These are phyloP conservation scores for Origma solitaria DNA, from an alignment of 2,113 vertebrate genomes.

Conservation along the genomic window DNA sequence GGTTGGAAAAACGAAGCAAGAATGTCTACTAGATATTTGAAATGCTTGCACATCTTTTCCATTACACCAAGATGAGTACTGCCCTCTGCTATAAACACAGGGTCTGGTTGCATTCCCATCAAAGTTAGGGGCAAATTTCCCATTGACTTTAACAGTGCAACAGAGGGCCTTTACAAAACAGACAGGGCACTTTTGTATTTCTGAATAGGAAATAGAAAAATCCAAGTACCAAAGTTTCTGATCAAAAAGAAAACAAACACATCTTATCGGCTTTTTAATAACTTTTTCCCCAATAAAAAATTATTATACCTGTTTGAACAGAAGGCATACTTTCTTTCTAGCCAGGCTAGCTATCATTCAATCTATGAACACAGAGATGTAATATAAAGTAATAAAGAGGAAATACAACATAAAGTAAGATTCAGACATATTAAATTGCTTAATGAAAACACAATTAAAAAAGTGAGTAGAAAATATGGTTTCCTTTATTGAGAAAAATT, in stretches of 20 bases:
- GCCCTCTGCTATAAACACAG: background rate
- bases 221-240: background rate
- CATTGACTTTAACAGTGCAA: background rate
- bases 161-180: background rate
- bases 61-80: background rate
- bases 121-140: background rate
- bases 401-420: conserved; percentile 56
- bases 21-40: background rate
- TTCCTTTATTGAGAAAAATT: conserved; percentile 61
- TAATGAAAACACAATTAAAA: conserved; percentile 63
- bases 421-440: conserved; percentile 64
- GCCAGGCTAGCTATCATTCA: conserved; percentile 56
- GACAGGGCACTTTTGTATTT: conserved; percentile 18
- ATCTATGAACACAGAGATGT: conserved; percentile 46
- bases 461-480: conserved; percentile 7
- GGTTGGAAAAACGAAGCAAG: background rate
- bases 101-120: background rate
- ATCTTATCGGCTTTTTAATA: background rate
- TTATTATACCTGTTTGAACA: conserved; percentile 55
- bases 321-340: conserved; percentile 52
- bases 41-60: background rate
- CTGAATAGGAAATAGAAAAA: conserved; percentile 21
- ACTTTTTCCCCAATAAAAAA: conserved; percentile 51
- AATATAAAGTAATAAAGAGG: conserved; percentile 70
- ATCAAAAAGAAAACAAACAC: conserved; percentile 32